A percentile compares a stretch with the other conserved stretches of the same genome.
Evolutionary conservation across 1,140 invertebrate species (phyloP).

Genomic region (Augochlora pura): DNA sequence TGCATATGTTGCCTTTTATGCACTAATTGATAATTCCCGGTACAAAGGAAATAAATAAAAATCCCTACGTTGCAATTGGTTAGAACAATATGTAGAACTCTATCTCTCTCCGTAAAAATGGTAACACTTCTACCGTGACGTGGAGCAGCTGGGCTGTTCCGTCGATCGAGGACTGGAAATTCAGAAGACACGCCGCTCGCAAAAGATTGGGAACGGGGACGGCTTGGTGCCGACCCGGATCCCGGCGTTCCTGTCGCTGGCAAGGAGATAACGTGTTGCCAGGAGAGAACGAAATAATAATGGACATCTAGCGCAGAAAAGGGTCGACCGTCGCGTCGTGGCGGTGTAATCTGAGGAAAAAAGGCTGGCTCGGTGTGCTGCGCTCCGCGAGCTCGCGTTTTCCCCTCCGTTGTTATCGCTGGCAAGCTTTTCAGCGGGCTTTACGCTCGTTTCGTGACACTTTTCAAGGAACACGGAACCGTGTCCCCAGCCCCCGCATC

Average conservation of each 20-base stretch:
- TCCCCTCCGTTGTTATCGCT: conserved; percentile 66
- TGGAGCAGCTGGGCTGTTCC: too few species aligned
- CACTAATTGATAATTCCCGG: too few species aligned
- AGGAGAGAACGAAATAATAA: conserved; percentile 32
- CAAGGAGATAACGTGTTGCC: conserved; percentile 16
- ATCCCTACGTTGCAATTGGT: too few species aligned
- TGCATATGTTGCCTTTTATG: too few species aligned
- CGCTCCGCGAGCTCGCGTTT: background rate
- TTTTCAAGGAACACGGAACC: conserved; percentile 72
- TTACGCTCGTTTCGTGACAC: conserved; percentile 75
- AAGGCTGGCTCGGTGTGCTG: conserved; percentile 16
- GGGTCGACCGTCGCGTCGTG: conserved; percentile 9
- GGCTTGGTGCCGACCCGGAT: background rate
- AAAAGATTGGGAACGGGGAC: conserved; percentile 7
- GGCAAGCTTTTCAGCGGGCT: conserved; percentile 76
- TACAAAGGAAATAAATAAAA: too few species aligned
- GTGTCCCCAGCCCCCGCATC: conserved; percentile 8
- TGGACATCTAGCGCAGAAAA: conserved; percentile 8
- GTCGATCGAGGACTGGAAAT: too few species aligned
- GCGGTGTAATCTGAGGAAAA: conserved; percentile 23
- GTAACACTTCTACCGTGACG: too few species aligned
- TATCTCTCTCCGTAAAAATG: too few species aligned
- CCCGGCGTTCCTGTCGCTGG: background rate
- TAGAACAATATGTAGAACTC: too few species aligned
- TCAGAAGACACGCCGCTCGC: too few species aligned